Conservation (phyloP, 2,888 invertebrate species). For the Amphiduros pacificus region DNA sequence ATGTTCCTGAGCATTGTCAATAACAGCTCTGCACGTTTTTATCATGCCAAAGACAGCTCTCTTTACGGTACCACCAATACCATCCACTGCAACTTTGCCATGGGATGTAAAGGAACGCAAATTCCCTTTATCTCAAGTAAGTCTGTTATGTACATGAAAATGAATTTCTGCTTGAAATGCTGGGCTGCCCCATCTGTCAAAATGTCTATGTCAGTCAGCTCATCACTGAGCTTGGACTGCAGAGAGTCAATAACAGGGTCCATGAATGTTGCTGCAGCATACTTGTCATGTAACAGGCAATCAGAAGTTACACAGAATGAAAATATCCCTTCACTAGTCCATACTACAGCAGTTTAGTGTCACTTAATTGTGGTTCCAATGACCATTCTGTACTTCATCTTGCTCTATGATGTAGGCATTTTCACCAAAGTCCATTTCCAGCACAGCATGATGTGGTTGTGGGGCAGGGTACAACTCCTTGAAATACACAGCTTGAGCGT, state of each 20-base stretch:
- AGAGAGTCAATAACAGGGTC: not conserved
- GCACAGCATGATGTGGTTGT: no score
- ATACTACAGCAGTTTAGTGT: not conserved
- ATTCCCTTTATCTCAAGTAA: not conserved
- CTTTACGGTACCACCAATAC: not conserved
- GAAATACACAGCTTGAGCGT: no score
- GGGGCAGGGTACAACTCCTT: no score
- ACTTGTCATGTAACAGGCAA: not conserved
- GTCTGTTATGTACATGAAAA: not conserved
- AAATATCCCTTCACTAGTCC: no score
- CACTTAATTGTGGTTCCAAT: not conserved
- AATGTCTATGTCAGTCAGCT: not conserved
- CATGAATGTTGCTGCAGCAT: not conserved
- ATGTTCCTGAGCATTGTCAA: not conserved
- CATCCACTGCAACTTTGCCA: not conserved
- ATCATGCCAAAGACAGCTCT: not conserved
- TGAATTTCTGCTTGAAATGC: not conserved
- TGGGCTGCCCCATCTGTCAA: not conserved
- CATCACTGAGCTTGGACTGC: not conserved
- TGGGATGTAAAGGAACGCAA: not conserved
- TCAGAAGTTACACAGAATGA: no score
- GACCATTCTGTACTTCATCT: not conserved
- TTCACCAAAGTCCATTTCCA: not conserved
- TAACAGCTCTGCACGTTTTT: not conserved
- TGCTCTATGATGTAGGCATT: not conserved